Percentiles rank a stretch among this genome's conserved stretches.
phyloP scores from a whole-genome alignment of 2,888 invertebrate genomes.

The Flabesymbios commensalis region DNA sequence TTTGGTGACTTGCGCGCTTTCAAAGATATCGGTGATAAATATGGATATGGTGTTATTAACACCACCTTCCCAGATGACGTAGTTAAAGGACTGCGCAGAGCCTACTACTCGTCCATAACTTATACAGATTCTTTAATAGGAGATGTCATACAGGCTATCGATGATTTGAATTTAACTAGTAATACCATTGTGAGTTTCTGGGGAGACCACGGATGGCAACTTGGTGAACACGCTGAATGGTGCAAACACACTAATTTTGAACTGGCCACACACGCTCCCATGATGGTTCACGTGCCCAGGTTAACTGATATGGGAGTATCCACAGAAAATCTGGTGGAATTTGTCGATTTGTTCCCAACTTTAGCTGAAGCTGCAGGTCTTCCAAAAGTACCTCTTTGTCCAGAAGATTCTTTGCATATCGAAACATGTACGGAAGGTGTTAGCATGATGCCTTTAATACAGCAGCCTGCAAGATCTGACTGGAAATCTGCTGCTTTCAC shows the following conservation, averaged over 20 bases:
- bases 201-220: conserved; percentile 45
- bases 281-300: conserved; percentile 24
- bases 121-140: not conserved
- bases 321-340: conserved; percentile 34
- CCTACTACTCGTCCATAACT: conserved; percentile 3
- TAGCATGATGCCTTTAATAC: not conserved
- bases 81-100: not conserved
- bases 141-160: not conserved
- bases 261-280: conserved; percentile 11
- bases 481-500: conserved; percentile 1
- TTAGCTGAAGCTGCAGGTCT: conserved; percentile 38
- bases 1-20: conserved; percentile 11
- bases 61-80: not conserved
- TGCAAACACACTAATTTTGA: conserved; percentile 22
- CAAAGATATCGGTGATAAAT: not conserved
- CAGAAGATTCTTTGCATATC: conserved; percentile 27
- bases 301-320: conserved; percentile 33
- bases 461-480: not conserved
- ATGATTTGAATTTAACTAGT: not conserved
- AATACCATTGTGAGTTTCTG: conserved; percentile 25
- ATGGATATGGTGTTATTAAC: not conserved
- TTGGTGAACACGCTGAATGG: conserved; percentile 33
- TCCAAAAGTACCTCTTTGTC: conserved; percentile 25
- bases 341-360: conserved; percentile 40
- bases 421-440: not conserved